phyloP scores from a whole-genome alignment of 2,797 vertebrate species.

The Semotilus atromaculatus region DNA sequence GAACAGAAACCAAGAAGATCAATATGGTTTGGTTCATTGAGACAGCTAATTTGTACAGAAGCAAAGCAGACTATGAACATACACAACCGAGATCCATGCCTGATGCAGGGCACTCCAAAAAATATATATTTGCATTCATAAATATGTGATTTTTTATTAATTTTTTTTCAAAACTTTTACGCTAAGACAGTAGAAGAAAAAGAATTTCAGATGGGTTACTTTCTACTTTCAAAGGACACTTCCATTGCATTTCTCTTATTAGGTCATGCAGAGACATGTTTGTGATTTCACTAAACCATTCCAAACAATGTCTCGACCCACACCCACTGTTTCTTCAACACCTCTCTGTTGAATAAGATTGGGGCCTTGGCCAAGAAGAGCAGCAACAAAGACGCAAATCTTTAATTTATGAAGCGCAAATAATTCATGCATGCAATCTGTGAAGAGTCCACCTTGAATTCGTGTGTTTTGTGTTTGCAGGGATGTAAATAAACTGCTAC shows the following conservation, averaged over 20 bases:
- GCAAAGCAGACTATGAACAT: constrained; percentile 41
- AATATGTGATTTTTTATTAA: constrained; percentile 1
- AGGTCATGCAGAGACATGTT: constrained; percentile 31
- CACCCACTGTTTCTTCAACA: constrained; percentile 33
- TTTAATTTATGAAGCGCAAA: constrained; percentile 65
- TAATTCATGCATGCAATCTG: constrained; percentile 67
- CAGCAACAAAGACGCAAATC: constrained; percentile 57
- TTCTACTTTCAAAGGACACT: neutral
- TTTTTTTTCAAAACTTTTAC: neutral
- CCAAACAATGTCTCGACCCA: constrained; percentile 19
- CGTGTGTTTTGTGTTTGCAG: constrained; percentile 50
- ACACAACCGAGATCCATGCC: constrained; percentile 1
- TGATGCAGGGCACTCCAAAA: constrained; percentile 7
- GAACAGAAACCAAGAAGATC: constrained; percentile 58
- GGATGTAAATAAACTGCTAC: constrained; percentile 55
- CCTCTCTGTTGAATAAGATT: constrained; percentile 56
- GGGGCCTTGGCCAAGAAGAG: constrained; percentile 39
- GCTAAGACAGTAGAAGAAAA: neutral
- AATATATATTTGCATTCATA: constrained; percentile 8
- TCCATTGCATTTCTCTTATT: neutral
- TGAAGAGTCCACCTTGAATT: constrained; percentile 58
- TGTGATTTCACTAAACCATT: constrained; percentile 44
- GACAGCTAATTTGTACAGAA: constrained; percentile 41
- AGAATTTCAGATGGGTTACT: constrained; percentile 30
- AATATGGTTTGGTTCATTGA: constrained; percentile 26